phyloP scores from a whole-genome alignment of 2,113 vertebrate genomes.

The Campylorhamphus procurvoides region DNA sequence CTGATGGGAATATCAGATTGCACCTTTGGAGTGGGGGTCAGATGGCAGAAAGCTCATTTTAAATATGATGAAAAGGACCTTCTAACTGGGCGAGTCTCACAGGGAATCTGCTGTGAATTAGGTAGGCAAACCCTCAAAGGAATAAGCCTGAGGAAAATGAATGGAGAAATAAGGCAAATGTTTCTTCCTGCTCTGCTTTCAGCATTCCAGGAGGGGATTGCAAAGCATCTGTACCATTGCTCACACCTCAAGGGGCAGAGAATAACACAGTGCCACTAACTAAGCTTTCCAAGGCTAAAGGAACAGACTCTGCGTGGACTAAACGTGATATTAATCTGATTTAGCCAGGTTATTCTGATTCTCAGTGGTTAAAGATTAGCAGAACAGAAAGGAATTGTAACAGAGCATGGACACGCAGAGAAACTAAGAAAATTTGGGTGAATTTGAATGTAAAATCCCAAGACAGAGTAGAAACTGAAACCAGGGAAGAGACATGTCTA shows the following conservation, averaged over 20 bases:
- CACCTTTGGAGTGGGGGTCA: not conserved
- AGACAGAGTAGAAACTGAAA: not conserved
- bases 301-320: not conserved
- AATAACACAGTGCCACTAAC: not conserved
- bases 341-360: not conserved
- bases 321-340: not conserved
- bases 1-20: not conserved
- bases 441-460: not conserved
- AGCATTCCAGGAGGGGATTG: not conserved
- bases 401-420: fast-evolving
- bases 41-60: not conserved
- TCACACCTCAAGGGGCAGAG: not conserved
- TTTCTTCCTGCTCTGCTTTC: not conserved
- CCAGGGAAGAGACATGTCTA: not conserved
- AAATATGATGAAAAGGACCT: not conserved
- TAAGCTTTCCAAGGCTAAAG: not conserved
- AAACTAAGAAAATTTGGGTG: not conserved
- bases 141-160: not conserved
- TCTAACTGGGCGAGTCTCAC: not conserved
- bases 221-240: not conserved
- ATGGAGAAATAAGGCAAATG: not conserved
- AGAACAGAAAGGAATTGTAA: not conserved
- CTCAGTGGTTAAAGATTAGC: not conserved
- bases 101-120: not conserved
- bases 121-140: not conserved